These are phyloP conservation scores for Agonopterix heracliana DNA, from an alignment of 2,888 invertebrate genomes.

Conservation along the genomic window DNA sequence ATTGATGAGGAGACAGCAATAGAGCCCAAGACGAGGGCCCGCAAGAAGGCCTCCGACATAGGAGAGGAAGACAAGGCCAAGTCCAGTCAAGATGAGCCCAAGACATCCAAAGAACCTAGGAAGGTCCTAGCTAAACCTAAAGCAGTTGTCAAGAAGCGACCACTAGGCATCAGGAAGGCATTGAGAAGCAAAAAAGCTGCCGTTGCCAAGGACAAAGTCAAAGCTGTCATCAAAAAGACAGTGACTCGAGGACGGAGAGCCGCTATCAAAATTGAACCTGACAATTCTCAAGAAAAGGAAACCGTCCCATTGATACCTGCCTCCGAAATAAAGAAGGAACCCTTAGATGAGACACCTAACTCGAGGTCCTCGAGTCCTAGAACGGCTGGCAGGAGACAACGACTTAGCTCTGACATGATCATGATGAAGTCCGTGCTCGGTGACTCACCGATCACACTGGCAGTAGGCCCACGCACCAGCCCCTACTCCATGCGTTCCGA, in stretches of 20 bases:
- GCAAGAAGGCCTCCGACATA: slow-evolving; percentile 63
- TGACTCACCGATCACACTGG: slow-evolving; percentile 53
- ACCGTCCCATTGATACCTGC: slow-evolving; percentile 55
- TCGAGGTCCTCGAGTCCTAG: slow-evolving; percentile 70
- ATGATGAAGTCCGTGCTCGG: slow-evolving; percentile 67
- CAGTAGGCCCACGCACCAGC: slow-evolving; percentile 65
- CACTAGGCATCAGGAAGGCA: slow-evolving; percentile 64
- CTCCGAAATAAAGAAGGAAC: slow-evolving; percentile 67
- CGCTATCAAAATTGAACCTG: slow-evolving; percentile 44
- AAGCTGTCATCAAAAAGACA: slow-evolving; percentile 51
- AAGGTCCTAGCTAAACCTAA: slow-evolving; percentile 55
- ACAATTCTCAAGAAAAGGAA: slow-evolving; percentile 54
- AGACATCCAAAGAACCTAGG: slow-evolving; percentile 61
- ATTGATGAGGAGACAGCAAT: slow-evolving; percentile 59
- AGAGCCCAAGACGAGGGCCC: slow-evolving; percentile 68
- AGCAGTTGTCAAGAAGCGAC: slow-evolving; percentile 60
- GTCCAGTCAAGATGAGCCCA: slow-evolving; percentile 57
- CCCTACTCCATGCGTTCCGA: slow-evolving; percentile 79
- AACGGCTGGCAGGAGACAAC: slow-evolving; percentile 55
- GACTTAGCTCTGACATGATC: slow-evolving; percentile 64
- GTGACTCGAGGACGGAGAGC: slow-evolving; percentile 54
- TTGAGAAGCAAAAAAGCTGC: slow-evolving; percentile 60
- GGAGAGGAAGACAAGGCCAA: slow-evolving; percentile 57
- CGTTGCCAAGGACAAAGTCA: slow-evolving; percentile 49
- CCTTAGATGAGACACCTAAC: slow-evolving; percentile 55